Evolutionary conservation across 2,888 invertebrate species (phyloP).

Genomic region (Drosophila siamana): DNA sequence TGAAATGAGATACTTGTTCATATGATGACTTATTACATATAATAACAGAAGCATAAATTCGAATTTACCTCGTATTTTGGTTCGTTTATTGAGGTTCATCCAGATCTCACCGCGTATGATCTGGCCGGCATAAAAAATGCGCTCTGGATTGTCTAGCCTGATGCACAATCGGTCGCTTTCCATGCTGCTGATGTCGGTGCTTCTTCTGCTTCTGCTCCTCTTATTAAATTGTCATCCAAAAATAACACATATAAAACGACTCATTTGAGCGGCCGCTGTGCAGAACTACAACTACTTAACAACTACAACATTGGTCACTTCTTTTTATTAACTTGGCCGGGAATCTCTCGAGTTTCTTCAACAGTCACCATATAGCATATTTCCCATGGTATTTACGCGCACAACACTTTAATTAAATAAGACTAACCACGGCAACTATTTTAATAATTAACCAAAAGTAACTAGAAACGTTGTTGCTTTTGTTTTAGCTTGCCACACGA

Average conservation of each 20-base stretch:
- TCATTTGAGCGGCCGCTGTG: conserved; percentile 60
- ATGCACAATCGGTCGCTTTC: conserved; percentile 84
- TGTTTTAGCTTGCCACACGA: conserved; percentile 57
- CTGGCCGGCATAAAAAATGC: conserved; percentile 83
- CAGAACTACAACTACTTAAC: conserved; percentile 47
- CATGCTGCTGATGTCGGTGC: conserved; percentile 61
- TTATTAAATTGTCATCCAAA: conserved; percentile 72
- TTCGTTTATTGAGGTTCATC: conserved; percentile 83
- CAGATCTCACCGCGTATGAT: conserved; percentile 83
- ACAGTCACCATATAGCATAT: background rate
- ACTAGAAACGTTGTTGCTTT: conserved; percentile 56
- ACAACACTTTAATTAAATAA: conserved; percentile 18
- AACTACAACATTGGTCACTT: conserved; percentile 35
- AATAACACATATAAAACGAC: conserved; percentile 70
- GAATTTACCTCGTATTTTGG: conserved; percentile 84
- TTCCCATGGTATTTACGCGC: conserved; percentile 11
- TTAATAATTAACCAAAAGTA: conserved; percentile 41
- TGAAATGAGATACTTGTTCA: conserved; percentile 27
- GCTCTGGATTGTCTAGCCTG: conserved; percentile 83
- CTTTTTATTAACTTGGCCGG: conserved; percentile 10
- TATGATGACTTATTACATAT: background rate
- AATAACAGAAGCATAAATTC: conserved; percentile 20
- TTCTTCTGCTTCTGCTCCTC: conserved; percentile 22
- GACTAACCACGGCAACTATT: conserved; percentile 27
- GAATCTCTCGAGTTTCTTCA: conserved; percentile 1